Evolutionary conservation across 2,113 vertebrate species (phyloP), one percentile per base, ranked within the genome.

Genomic region (Nothoprocta pentlandii): DNA sequence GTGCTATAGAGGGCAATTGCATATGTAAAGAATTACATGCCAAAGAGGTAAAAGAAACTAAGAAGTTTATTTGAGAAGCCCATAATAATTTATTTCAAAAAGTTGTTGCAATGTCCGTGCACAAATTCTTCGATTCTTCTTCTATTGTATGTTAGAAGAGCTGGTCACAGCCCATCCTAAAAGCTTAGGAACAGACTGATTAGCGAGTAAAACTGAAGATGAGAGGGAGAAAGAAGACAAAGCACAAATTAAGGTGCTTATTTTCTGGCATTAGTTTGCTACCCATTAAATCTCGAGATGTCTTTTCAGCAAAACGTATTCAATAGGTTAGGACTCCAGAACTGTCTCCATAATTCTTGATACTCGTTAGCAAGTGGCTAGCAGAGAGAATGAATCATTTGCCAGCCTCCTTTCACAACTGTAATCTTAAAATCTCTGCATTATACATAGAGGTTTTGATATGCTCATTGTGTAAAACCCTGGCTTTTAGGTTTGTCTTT

Each of bases 401-500:
- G 69, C 62, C 41, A 91, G 16, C 14, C 77, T 49, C 15, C 86
- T 81, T 89, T 92, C 21, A 58, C 42, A 83, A 61, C 19, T 58
- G 21, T 67, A 49, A 67, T 85, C 71, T 89, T 86, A 85, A 94
- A 90, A 89, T 85, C 39, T 88, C 80, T 77, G 15, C 46, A 28
- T 83, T 94, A 89, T 69, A 79, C 32, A 64, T 54, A 73, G 34
- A 88, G 74, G 59, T 81, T 58, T 69, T 56, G 12, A 78, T 10
- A 7, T 82, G 10, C 41, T 94, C 19, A 30, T 36, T 41, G 28
- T 70, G 4, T 16, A 80, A 9, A 44, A 10, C 30, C 17, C 74
- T 77, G 58, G 53, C 12, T 77, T 92, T 86, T 54, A 71, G 16
- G 4, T 84, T 90, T 76, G 25, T 61, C 53, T 88, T 74, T 69